Evolutionary conservation across 2,113 vertebrate genomes (phyloP), one percentile per base, ranked within the genome.

Genomic region (Salvelinus alpinus): DNA sequence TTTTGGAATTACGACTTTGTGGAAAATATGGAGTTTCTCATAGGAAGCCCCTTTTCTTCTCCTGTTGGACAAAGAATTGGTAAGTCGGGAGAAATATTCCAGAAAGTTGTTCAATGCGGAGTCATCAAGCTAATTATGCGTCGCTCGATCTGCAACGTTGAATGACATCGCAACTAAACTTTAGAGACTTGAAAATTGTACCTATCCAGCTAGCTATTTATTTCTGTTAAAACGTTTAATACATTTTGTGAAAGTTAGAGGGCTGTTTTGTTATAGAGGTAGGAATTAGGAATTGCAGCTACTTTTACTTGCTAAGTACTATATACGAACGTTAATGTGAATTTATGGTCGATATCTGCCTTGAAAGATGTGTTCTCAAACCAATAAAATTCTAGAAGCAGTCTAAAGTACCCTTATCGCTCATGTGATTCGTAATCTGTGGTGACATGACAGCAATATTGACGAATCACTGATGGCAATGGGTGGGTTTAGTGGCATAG

Each of bases 51-150:
- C 1, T 97, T 96, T 83, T 95, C 94, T 66, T 95, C 96, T 74
- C 95, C 95, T 0, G 96, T 98, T 75, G 97, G 97, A 12, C 97
- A 98, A 83, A 95, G 95, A 82, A 95, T 98, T 80, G 96, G 97
- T 98, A 84, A 96, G 95, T 87, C 16, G 14, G 22, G 9, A 27
- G 48, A 4, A 25, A 57, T 14, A 13, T 34, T 34, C 31, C 13
- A 38, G 29, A 34, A 65, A 27, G 64, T 4, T 16, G 20, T 62
- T n/a, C 7, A 62, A 22, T 24, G 59, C 51, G 3, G 51, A 18
- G 51, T 4, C 51, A 54, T 29, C 25, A 29, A 65, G 64, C 22
- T 66, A 66, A 72, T 66, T 62, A 27, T 11, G 18, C 16, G 12
- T 67, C 12, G n/a, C 20, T 67, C 8, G 29, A 8, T 12, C 9